A percentile compares a stretch with the other conserved stretches of the same genome.
phyloP scores from a whole-genome alignment of 1,140 invertebrate genomes.

The Oncopeltus fasciatus region DNA sequence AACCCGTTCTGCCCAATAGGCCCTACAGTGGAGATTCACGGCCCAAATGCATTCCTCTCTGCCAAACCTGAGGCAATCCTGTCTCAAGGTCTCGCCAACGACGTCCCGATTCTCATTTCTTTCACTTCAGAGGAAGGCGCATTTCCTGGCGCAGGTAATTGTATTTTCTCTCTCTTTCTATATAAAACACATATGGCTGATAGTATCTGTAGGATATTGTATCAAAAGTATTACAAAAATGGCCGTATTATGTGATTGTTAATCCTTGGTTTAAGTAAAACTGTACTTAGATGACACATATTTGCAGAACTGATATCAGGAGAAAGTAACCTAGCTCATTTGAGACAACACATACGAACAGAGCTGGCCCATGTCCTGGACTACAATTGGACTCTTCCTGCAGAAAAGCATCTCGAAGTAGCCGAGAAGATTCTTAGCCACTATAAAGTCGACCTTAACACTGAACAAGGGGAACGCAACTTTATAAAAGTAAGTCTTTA shows the following conservation, averaged over 20 bases:
- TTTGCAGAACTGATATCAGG: constrained; percentile 20
- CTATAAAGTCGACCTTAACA: constrained; percentile 10
- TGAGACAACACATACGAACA: constrained; percentile 19
- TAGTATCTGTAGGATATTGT: background rate
- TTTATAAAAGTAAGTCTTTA: constrained; percentile 1
- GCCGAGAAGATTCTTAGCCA: constrained; percentile 15
- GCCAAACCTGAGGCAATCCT: constrained; percentile 39
- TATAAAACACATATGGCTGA: background rate
- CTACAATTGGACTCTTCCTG: constrained; percentile 20
- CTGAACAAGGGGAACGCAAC: background rate
- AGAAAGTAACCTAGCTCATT: constrained; percentile 7
- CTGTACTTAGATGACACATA: too few species aligned
- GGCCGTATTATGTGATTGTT: background rate
- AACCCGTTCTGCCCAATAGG: constrained; percentile 48
- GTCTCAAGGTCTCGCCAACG: constrained; percentile 28
- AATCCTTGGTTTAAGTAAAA: too few species aligned
- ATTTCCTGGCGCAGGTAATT: constrained; percentile 34
- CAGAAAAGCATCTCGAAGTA: constrained; percentile 6
- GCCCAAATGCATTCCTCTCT: constrained; percentile 38
- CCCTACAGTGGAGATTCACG: constrained; percentile 37
- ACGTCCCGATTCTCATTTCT: constrained; percentile 31
- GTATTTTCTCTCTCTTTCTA: too few species aligned
- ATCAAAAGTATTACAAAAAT: background rate
- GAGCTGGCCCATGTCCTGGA: constrained; percentile 22
- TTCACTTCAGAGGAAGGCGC: constrained; percentile 30